Conservation (phyloP, 2,113 vertebrate species). For the Macroglossus sobrinus region DNA sequence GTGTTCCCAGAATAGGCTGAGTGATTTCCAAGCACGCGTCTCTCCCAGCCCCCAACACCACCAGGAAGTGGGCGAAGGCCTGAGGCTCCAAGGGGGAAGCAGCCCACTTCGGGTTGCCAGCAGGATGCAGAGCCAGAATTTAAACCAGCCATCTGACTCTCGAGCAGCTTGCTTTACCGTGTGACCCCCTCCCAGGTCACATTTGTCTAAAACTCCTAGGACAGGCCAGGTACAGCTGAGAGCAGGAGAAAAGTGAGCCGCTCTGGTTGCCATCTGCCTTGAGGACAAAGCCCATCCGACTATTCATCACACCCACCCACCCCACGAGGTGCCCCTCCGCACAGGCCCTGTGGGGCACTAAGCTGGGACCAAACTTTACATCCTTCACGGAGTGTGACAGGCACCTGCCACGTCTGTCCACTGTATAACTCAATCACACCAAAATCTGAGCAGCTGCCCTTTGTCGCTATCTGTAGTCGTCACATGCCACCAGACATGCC, state of each 20-base stretch:
- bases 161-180: fast-evolving
- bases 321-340: not conserved
- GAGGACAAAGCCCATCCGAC: not conserved
- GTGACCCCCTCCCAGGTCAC: not conserved
- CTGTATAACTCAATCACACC: not conserved
- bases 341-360: fast-evolving
- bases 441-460: not conserved
- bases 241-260: not conserved
- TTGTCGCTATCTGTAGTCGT: not conserved
- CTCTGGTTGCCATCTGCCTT: not conserved
- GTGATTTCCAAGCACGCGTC: not conserved
- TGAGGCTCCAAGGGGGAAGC: not conserved
- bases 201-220: not conserved
- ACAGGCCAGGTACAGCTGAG: not conserved
- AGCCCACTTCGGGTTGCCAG: not conserved
- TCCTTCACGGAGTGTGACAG: not conserved
- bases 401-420: fast-evolving
- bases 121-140: not conserved
- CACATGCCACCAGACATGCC: fast-evolving
- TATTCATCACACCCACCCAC: not conserved
- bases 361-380: not conserved
- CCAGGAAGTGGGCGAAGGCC: not conserved
- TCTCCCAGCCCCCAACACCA: not conserved
- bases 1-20: not conserved
- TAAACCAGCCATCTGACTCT: not conserved